These are phyloP conservation scores for Atrina japonica DNA, from an alignment of 2,888 invertebrate genomes.

Conservation along the genomic window DNA sequence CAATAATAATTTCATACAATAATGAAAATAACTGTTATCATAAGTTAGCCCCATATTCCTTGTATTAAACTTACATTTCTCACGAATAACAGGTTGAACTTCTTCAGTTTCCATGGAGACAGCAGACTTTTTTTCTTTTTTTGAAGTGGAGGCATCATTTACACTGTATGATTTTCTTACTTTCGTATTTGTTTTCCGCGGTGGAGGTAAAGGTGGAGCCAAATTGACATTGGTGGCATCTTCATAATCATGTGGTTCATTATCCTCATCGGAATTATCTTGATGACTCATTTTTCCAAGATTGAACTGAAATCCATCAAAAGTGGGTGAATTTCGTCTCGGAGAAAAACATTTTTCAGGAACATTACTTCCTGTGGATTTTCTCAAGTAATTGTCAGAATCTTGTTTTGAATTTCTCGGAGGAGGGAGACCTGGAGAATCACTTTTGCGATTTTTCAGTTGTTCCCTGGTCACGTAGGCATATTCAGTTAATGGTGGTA, in stretches of 20 bases:
- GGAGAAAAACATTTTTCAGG: neutral
- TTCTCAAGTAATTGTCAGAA: neutral
- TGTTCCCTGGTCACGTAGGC: conserved; percentile 17
- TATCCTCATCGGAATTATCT: neutral
- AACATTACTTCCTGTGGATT: neutral
- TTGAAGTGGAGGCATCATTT: neutral
- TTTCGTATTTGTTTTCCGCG: neutral
- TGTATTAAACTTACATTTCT: neutral
- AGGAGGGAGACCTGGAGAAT: conserved; percentile 1
- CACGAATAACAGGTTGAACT: neutral
- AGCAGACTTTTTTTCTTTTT: neutral
- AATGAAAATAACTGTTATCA: no score
- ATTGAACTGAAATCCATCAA: conserved; percentile 35
- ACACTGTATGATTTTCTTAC: conserved; percentile 12
- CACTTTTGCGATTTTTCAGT: neutral
- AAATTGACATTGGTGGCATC: conserved; percentile 28
- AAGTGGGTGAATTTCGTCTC: conserved; percentile 24
- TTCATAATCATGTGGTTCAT: conserved; percentile 31
- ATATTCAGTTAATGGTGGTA: conserved; percentile 26
- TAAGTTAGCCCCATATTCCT: no score
- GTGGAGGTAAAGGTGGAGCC: conserved; percentile 33
- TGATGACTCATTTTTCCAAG: neutral
- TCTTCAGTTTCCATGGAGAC: neutral
- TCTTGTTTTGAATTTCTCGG: neutral
- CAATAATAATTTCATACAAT: no score